Percentiles rank a stretch among this genome's conserved stretches.
Conservation (phyloP, 2,888 invertebrate species). For the Amphipoea lucens region DNA sequence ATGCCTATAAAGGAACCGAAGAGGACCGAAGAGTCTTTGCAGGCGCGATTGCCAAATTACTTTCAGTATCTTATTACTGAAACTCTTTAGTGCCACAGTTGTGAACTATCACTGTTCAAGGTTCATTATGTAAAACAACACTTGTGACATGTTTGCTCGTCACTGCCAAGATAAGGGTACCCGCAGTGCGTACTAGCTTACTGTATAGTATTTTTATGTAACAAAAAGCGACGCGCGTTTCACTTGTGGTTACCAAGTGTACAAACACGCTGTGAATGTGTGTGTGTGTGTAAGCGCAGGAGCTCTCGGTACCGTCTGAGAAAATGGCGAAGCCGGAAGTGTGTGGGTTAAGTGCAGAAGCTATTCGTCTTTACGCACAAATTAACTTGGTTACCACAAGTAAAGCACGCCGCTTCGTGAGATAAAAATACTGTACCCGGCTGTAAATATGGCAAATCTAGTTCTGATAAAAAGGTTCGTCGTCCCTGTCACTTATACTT, state of each 20-base stretch:
- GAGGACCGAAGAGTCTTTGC: background rate
- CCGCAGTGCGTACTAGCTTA: slow-evolving; percentile 13
- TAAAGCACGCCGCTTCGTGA: background rate
- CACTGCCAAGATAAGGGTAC: slow-evolving; percentile 49
- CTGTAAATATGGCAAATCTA: background rate
- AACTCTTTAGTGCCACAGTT: slow-evolving; percentile 34
- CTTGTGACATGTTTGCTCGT: slow-evolving; percentile 51
- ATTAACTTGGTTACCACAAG: background rate
- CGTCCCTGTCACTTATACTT: background rate
- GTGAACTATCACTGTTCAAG: slow-evolving; percentile 27
- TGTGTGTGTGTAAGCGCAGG: background rate
- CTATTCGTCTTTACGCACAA: background rate
- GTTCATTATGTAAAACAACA: slow-evolving; percentile 10
- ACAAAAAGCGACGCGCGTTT: background rate
- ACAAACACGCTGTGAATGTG: background rate
- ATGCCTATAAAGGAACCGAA: slow-evolving; percentile 2
- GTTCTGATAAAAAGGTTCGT: background rate
- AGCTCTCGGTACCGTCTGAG: background rate
- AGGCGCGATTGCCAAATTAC: slow-evolving; percentile 12
- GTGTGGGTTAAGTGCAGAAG: background rate
- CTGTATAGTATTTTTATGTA: background rate
- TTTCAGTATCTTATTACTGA: slow-evolving; percentile 3
- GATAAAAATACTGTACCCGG: background rate
- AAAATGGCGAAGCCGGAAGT: background rate
- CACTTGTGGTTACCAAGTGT: background rate